Evolutionary conservation across 2,888 invertebrate genomes (phyloP).

Genomic region (Liodrosophila aerea): DNA sequence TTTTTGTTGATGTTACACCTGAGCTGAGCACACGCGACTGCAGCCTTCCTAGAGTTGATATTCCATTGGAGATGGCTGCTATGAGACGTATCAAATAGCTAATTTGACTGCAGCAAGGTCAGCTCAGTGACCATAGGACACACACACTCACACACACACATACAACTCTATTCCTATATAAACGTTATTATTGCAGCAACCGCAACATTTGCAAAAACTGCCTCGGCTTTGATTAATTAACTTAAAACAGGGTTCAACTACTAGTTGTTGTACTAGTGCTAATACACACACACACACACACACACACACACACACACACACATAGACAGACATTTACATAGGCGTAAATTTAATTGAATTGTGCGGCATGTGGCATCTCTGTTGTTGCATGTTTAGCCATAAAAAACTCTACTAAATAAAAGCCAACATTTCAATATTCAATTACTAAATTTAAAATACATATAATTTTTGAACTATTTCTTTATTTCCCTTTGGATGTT

Average conservation of each 20-base stretch:
- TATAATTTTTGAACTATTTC: too few species aligned
- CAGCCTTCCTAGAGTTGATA: slow-evolving; percentile 4
- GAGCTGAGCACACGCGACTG: background rate
- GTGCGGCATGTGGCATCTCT: slow-evolving; percentile 37
- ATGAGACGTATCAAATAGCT: slow-evolving; percentile 26
- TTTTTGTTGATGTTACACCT: too few species aligned
- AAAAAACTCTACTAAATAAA: slow-evolving; percentile 5
- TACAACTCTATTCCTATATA: background rate
- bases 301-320: slow-evolving; percentile 8
- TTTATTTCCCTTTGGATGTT: too few species aligned
- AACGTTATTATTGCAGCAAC: slow-evolving; percentile 41
- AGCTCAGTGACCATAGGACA: background rate
- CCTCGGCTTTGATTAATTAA: slow-evolving; percentile 72
- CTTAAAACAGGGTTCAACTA: slow-evolving; percentile 63
- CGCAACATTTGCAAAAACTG: slow-evolving; percentile 62
- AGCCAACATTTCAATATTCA: slow-evolving; percentile 1
- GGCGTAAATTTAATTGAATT: slow-evolving; percentile 70
- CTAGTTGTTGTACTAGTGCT: slow-evolving; percentile 23
- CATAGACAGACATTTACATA: slow-evolving; percentile 36
- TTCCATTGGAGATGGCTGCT: background rate
- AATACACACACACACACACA: slow-evolving; percentile 37
- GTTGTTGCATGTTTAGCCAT: slow-evolving; percentile 32
- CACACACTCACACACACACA: slow-evolving; percentile 4
- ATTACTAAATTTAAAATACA: background rate
- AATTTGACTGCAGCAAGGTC: slow-evolving; percentile 7